phyloP scores from a whole-genome alignment of 1,140 invertebrate species.

The Heterodera carotae region DNA sequence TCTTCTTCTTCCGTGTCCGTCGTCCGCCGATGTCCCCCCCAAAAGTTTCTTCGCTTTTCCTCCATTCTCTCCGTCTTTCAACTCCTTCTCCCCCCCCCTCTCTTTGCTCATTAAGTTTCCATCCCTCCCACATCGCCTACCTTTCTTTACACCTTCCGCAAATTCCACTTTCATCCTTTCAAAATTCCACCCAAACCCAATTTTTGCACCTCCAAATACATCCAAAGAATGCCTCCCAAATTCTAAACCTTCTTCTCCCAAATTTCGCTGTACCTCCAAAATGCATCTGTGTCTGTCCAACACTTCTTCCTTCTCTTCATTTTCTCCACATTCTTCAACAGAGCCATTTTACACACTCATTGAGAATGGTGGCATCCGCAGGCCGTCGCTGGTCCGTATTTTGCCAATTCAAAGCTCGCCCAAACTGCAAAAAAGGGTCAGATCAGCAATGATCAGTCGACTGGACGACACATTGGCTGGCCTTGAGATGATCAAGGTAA shows the following conservation, averaged over 20 bases:
- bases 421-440: not conserved
- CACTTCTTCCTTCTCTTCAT: not conserved
- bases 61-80: not conserved
- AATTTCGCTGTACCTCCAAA: not conserved
- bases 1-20: not conserved
- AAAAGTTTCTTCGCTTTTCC: not conserved
- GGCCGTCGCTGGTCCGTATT: slow-evolving; percentile 4
- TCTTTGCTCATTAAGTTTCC: not conserved
- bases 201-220: not conserved
- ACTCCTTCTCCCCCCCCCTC: not conserved
- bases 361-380: not conserved
- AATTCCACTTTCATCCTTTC: not conserved
- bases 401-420: not conserved
- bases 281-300: not conserved
- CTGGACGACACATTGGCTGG: slow-evolving; percentile 17
- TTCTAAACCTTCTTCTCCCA: not conserved
- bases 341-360: slow-evolving; percentile 7
- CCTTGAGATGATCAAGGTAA: slow-evolving; percentile 28
- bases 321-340: not conserved
- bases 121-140: too few relatives aligned
- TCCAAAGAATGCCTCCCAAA: not conserved
- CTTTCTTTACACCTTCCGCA: not conserved
- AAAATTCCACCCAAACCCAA: not conserved
- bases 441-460: slow-evolving; percentile 4
- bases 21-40: not conserved